These are phyloP conservation scores for Spodoptera littoralis DNA, from an alignment of 2,888 invertebrate genomes.

Conservation along the genomic window DNA sequence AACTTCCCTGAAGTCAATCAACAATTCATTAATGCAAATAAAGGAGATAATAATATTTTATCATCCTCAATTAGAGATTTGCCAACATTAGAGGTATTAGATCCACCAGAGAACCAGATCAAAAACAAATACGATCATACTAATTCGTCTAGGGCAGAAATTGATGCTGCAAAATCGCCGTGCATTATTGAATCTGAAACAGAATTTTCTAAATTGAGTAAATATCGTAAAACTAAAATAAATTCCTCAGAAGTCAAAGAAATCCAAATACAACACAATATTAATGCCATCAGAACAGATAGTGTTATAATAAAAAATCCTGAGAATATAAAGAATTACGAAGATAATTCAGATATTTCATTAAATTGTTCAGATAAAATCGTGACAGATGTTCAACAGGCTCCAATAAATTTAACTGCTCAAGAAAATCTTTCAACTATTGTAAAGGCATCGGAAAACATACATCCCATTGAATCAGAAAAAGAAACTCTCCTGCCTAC, in stretches of 20 bases:
- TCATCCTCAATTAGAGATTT: conserved; percentile 62
- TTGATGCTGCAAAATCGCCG: conserved; percentile 50
- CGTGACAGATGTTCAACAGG: conserved; percentile 46
- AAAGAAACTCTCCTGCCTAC: conserved; percentile 37
- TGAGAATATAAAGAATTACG: conserved; percentile 72
- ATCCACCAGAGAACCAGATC: conserved; percentile 49
- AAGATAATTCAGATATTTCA: conserved; percentile 55
- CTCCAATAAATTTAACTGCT: conserved; percentile 68
- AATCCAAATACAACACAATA: conserved; percentile 51
- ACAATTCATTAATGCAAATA: conserved; percentile 85
- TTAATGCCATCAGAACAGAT: conserved; percentile 74
- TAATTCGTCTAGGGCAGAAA: conserved; percentile 36
- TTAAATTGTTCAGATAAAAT: conserved; percentile 34
- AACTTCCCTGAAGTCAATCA: conserved; percentile 86
- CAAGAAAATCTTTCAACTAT: conserved; percentile 45
- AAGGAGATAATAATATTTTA: conserved; percentile 65
- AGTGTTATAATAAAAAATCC: conserved; percentile 87
- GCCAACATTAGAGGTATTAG: conserved; percentile 61
- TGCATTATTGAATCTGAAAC: conserved; percentile 65
- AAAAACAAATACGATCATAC: conserved; percentile 40
- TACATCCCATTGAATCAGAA: conserved; percentile 20
- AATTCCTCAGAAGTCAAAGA: conserved; percentile 55
- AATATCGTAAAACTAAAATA: conserved; percentile 77
- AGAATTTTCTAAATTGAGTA: conserved; percentile 78
- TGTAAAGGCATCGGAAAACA: conserved; percentile 19